Evolutionary conservation across 2,888 invertebrate genomes (phyloP), one percentile per base, ranked within the genome.

Genomic region (Polydrusus cervinus): DNA sequence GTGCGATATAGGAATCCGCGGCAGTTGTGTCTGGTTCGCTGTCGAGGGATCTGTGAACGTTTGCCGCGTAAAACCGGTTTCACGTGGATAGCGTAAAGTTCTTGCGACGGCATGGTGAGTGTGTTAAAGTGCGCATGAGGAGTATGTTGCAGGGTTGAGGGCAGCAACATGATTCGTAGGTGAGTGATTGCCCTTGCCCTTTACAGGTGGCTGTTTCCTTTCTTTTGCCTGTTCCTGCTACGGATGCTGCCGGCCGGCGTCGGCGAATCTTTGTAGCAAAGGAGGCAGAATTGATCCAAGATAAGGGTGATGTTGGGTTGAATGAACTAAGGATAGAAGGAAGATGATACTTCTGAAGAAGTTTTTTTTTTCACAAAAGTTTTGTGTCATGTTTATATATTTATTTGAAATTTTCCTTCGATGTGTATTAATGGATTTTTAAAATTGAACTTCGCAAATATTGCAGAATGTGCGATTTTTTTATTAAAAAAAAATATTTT

Each of bases 11-110:
- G 83, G 80, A 83, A 82, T 81, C 82, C 81, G 79, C 81, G 81
- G 82, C 85, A 85, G 85, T 86, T 83, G 83, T 84, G 84, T 83
- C 82, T 82, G 83, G 84, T 80, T 83, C 83, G 81, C 73, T 71
- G 82, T 83, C 82, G 77, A 79, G 82, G 83, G 81, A 83, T 83
- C 82, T 82, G 84, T 83, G 83, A 82, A 82, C 83, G 82, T 83
- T 82, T 80, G 81, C 80, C 80, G 80, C 80, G 81, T 79, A 79
- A 81, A 80, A 74, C 76, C 79, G 77, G 74, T 75, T 78, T 80
- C 84, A 85, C 85, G 84, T 84, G 84, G 79, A 79, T 66, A 71
- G 53, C 74, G 79, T 79, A 75, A 62, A 34, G 45, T 38, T 65
- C 71, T 34, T 68, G 69, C 70, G 62, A 60, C 76, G 70, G 60